Evolutionary conservation across 1,140 invertebrate species (phyloP).

Genomic region (Pseudomyrmex pallidus): DNA sequence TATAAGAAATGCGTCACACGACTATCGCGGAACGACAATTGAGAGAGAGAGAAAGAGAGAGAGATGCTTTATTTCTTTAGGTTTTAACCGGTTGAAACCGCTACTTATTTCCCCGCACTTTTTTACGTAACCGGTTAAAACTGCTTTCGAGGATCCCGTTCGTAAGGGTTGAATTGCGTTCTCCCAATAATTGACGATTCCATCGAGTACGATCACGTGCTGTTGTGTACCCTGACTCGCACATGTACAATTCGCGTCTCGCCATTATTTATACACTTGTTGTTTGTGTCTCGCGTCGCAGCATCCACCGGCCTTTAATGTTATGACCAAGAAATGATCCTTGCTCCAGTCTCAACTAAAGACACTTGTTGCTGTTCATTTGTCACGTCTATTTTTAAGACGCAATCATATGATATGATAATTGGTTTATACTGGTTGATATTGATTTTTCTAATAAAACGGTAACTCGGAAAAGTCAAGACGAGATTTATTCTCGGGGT

Average conservation of each 20-base stretch:
- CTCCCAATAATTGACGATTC: constrained; percentile 45
- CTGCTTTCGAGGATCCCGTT: constrained; percentile 64
- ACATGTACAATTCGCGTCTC: background rate
- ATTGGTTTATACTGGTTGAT: too few relatives aligned
- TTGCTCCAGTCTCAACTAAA: too few relatives aligned
- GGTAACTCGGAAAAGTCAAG: too few relatives aligned
- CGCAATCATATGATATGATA: too few relatives aligned
- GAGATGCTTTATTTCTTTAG: constrained; percentile 37
- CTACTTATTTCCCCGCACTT: background rate
- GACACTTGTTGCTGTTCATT: too few relatives aligned
- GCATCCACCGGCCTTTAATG: too few relatives aligned
- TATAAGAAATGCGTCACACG: constrained; percentile 26
- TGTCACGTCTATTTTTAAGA: too few relatives aligned
- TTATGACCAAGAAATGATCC: too few relatives aligned
- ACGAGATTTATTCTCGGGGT: background rate
- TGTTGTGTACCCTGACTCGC: too few relatives aligned
- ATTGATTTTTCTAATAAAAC: too few relatives aligned
- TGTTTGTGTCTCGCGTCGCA: too few relatives aligned
- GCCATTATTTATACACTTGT: background rate
- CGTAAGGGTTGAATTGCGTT: constrained; percentile 48
- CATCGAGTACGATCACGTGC: constrained; percentile 59
- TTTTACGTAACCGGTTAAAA: constrained; percentile 72
- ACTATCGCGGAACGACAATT: background rate
- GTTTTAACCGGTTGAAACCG: constrained; percentile 50
- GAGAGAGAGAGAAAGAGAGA: too few relatives aligned